These are phyloP conservation scores for Premnoplex brunnescens DNA, from an alignment of 2,797 vertebrate species.

Conservation along the genomic window DNA sequence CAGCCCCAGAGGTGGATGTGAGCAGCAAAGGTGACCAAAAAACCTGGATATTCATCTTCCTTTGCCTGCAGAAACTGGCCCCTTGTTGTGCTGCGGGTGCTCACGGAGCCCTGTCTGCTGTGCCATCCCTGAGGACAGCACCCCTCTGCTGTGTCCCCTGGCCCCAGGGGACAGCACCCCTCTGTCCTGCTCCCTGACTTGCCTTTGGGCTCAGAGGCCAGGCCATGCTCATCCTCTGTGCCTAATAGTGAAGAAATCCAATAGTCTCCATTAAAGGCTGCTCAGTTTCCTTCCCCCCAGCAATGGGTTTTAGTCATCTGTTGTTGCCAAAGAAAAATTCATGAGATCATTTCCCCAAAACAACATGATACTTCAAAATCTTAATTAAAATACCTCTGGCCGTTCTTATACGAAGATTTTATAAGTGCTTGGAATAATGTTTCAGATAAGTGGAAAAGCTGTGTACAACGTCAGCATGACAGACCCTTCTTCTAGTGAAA, in stretches of 20 bases:
- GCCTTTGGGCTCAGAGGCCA: not conserved
- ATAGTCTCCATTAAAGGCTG: not conserved
- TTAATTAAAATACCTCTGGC: conserved; percentile 2
- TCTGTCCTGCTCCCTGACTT: not conserved
- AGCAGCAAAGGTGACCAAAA: not conserved
- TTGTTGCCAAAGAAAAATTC: not conserved
- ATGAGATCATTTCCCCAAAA: not conserved
- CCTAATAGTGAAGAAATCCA: not conserved
- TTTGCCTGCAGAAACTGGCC: rapidly evolving
- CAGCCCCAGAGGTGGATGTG: not conserved
- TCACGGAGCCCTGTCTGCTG: not conserved
- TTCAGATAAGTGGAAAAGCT: not conserved
- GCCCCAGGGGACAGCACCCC: not conserved
- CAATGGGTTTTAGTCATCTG: not conserved
- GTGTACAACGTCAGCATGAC: not conserved
- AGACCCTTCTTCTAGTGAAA: not conserved
- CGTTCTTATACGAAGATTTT: not conserved
- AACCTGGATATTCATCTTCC: not conserved
- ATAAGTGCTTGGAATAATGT: not conserved
- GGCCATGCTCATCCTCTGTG: too few relatives aligned
- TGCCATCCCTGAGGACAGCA: rapidly evolving
- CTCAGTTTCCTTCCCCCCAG: not conserved
- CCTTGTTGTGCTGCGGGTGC: rapidly evolving
- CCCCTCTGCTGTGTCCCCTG: not conserved
- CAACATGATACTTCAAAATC: not conserved